Percentiles rank a stretch among this genome's conserved stretches.
Evolutionary conservation across 1,140 invertebrate genomes (phyloP).

Genomic region (Drosophila triauraria): DNA sequence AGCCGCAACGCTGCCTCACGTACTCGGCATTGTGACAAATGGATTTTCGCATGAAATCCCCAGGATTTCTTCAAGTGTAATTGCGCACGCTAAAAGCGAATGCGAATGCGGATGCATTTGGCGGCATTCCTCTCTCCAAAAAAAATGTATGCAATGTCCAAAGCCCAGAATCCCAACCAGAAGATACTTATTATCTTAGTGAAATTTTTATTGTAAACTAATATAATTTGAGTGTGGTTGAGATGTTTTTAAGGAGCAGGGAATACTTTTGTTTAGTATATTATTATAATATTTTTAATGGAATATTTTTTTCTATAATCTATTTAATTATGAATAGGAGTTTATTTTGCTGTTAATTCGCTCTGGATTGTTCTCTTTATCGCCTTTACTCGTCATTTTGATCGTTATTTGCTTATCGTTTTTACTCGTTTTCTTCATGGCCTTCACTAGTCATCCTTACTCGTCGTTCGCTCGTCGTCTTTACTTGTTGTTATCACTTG

Average conservation of each 20-base stretch:
- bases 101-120: conserved; percentile 62
- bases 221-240: not conserved
- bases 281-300: too few relatives aligned
- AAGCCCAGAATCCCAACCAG: not conserved
- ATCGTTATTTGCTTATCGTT: not conserved
- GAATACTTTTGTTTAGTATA: not conserved
- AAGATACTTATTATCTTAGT: not conserved
- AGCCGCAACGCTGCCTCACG: conserved; percentile 61
- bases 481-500: not conserved
- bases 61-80: conserved; percentile 83
- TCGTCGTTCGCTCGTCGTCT: not conserved
- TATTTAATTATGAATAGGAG: too few relatives aligned
- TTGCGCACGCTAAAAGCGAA: conserved; percentile 79
- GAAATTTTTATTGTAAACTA: not conserved
- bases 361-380: not conserved
- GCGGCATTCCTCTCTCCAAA: conserved; percentile 16
- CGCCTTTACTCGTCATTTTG: not conserved
- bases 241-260: not conserved
- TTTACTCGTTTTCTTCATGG: not conserved
- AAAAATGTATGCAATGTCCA: not conserved
- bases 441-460: too few relatives aligned
- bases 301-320: too few relatives aligned
- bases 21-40: conserved; percentile 82
- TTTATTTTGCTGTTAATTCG: too few relatives aligned
- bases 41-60: conserved; percentile 81